Evolutionary conservation across 2,888 invertebrate genomes (phyloP), one percentile per base, ranked within the genome.

Genomic region (Caenorhabditis drosophilae): DNA sequence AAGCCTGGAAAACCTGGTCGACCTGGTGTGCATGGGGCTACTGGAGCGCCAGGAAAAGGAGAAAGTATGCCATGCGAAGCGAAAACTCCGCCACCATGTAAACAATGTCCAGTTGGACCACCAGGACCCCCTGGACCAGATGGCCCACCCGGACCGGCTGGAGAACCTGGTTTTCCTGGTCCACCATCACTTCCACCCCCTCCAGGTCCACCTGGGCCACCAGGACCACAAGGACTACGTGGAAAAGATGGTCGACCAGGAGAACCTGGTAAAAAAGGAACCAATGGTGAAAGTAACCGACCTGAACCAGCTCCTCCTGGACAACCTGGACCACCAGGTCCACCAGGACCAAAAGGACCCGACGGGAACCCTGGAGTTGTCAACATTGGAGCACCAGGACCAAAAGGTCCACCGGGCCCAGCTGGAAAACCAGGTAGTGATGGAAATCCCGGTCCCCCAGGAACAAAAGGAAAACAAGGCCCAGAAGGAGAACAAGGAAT

Each of bases 91-190:
- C 62, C 62, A 62, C 62, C 62, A 52, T 62, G 62, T 42, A 56
- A 62, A 34, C 62, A 56, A 52, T 62, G 62, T 52, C 73, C 73
- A 38, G 60, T 64, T 2, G 75, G 73, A 34, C 74, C 74, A 23
- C 68, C 74, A 23, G 73, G 76, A 52, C 71, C 75, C 35, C 78
- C 77, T 36, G 77, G 77, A 44, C 68, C 58, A 58, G 50, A 58
- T 20, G 64, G 64, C 64, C 64, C 60, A 22, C 50, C 68, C 27
- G 74, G 74, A 41, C 25, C 50, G n/a, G 52, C 52, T n/a, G 74
- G 70, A 66, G 53, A 26, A 20, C 27, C 67, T 44, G 75, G 74
- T 55, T 49, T 56, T 20, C 63, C 70, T 44, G 74, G 61, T 51
- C 36, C 51, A 56, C 48, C 61, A 4, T 55, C 52, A 22, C 18